Evolutionary conservation across 1,140 invertebrate genomes (phyloP), one percentile per base, ranked within the genome.

Genomic region (Zaprionus tsacasi): DNA sequence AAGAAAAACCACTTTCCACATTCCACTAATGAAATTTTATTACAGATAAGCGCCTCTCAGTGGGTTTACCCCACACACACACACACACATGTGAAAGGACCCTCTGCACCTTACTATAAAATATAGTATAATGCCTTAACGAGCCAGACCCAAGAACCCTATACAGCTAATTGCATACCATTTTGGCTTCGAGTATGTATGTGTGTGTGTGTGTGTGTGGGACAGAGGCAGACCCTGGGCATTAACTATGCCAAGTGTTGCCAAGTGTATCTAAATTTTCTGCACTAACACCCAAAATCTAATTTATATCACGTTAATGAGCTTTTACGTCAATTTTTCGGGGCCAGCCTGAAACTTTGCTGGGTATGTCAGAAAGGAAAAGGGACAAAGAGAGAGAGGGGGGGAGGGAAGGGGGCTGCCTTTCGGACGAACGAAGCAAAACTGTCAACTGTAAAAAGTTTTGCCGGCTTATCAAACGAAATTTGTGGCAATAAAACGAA

Each of bases 281-380:
- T 69, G 82, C 82, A 87, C 82, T 79, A 81, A 78, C 85, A 83
- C 80, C 80, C 75, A 75, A 88, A 88, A 88, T 89, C 83, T 88
- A 89, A 88, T 88, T 88, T 88, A 88, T 89, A 88, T 89, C 78
- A 88, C 85, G 83, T 88, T 88, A 88, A 88, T 88, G 83, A 88
- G 83, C 83, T 83, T 88, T 89, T 83, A 81, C 87, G 80, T 89
- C 77, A 80, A 83, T 68, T 88, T 81, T 85, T 78, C 3, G 25
- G 60, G 61, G 40, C 54, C 45, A 64, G 40, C 70, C 64, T 30
- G 35, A 66, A 57, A 57, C 6, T 66, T 66, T 36, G 64, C 25
- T 36, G 27, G 40, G 6, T 36, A 33, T 17, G 17, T 36, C n/a
- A 50, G 8, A 5, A 35, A 17, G 50, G 8, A 27, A 12, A 5